A percentile compares a stretch with the other conserved stretches of the same genome.
phyloP scores from a whole-genome alignment of 2,888 invertebrate species.

The Melanophora roralis region DNA sequence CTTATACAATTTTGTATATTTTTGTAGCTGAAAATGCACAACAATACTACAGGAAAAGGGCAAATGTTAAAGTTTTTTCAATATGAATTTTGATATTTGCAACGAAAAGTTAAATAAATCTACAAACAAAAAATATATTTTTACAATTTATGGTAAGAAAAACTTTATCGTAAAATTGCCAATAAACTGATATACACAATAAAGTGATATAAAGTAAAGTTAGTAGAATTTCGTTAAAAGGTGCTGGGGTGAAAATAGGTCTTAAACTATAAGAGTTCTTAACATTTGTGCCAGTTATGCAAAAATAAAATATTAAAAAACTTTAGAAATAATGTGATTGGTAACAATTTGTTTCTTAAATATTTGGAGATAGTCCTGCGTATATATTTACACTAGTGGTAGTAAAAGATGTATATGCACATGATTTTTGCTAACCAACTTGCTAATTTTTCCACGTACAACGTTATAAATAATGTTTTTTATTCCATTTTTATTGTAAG shows the following conservation, averaged over 20 bases:
- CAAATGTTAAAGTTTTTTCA: conserved; percentile 28
- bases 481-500: too few relatives aligned
- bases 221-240: not conserved
- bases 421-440: too few relatives aligned
- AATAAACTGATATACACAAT: conserved; percentile 26
- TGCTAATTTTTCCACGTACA: too few relatives aligned
- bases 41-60: conserved; percentile 26
- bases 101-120: conserved; percentile 18
- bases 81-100: conserved; percentile 29
- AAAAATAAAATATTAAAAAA: not conserved
- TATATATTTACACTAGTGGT: too few relatives aligned
- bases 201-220: not conserved
- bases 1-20: not conserved
- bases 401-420: too few relatives aligned
- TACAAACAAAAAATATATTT: conserved; percentile 6
- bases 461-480: too few relatives aligned
- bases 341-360: conserved; percentile 5
- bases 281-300: not conserved
- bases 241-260: not conserved
- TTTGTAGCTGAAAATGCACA: conserved; percentile 31
- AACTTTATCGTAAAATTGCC: conserved; percentile 52
- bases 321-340: not conserved
- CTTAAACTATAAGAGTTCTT: conserved; percentile 14
- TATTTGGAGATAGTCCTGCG: conserved; percentile 3
- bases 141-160: conserved; percentile 9